Percentiles rank a stretch among this genome's conserved stretches.
Conservation (phyloP, 1,140 invertebrate genomes). For the Bombus pyrosoma region DNA sequence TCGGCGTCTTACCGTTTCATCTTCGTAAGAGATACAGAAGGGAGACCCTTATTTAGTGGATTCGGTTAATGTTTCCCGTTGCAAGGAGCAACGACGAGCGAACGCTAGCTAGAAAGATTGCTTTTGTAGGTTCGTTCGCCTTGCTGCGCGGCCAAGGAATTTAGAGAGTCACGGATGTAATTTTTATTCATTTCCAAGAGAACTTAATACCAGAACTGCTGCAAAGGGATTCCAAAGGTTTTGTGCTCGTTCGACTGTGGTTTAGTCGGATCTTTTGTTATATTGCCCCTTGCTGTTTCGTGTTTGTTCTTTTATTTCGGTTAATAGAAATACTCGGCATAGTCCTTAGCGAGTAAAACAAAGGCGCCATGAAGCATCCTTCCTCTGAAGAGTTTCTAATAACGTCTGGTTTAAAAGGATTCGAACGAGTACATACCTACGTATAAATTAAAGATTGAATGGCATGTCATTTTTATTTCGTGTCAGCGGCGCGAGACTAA, state of each 20-base stretch:
- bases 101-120: not conserved
- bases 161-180: conserved; percentile 17
- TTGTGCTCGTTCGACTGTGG: not conserved
- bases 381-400: not conserved
- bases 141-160: not conserved
- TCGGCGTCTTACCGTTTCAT: not conserved
- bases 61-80: conserved; percentile 19
- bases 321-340: not conserved
- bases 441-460: not conserved
- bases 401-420: not conserved
- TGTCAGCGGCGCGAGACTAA: no score
- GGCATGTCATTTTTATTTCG: not conserved
- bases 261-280: not conserved
- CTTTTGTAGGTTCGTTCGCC: conserved; percentile 6
- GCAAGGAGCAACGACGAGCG: not conserved
- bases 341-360: not conserved
- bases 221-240: conserved; percentile 15
- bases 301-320: conserved; percentile 5
- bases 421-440: not conserved
- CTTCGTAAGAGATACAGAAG: not conserved
- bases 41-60: conserved; percentile 1
- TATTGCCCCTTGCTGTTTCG: conserved; percentile 13
- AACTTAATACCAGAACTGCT: conserved; percentile 18
- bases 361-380: not conserved
- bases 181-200: conserved; percentile 32